Conservation (phyloP, 64 coral and sea anemone genomes). For the Hydrozoanthus tunicans region DNA sequence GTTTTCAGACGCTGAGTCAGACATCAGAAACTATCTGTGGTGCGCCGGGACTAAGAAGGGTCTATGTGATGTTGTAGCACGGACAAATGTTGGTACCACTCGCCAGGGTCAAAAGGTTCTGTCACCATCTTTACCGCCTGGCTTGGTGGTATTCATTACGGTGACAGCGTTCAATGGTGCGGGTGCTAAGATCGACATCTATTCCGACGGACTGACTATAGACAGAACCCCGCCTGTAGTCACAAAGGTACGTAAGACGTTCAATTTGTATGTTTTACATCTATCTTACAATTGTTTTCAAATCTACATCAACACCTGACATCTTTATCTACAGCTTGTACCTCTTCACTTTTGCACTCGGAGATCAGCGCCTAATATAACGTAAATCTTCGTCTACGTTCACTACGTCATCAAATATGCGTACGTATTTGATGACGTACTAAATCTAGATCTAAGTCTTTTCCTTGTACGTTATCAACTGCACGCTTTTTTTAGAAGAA, state of each 20-base stretch:
- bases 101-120: slow-evolving; percentile 19
- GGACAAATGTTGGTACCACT: slow-evolving; percentile 42
- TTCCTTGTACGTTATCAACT: too few species aligned
- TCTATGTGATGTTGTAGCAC: slow-evolving; percentile 63
- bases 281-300: not conserved
- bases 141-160: slow-evolving; percentile 68
- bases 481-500: too few species aligned
- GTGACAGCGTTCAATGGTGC: slow-evolving; percentile 76
- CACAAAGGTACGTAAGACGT: slow-evolving; percentile 43
- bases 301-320: too few species aligned
- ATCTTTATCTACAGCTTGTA: too few species aligned
- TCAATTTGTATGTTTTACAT: not conserved
- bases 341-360: too few species aligned
- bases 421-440: too few species aligned
- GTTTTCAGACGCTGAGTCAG: slow-evolving; percentile 34
- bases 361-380: too few species aligned
- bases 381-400: too few species aligned
- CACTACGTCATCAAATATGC: too few species aligned
- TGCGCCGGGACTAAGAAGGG: slow-evolving; percentile 54
- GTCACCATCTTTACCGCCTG: slow-evolving; percentile 58
- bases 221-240: slow-evolving; percentile 80
- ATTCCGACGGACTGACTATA: slow-evolving; percentile 80
- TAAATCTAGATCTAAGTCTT: too few species aligned
- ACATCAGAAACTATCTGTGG: slow-evolving; percentile 43
- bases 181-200: slow-evolving; percentile 41